A percentile compares a stretch with the other conserved stretches of the same genome.
Conservation (phyloP, 2,113 vertebrate genomes). For the Xyrauchen texanus region DNA sequence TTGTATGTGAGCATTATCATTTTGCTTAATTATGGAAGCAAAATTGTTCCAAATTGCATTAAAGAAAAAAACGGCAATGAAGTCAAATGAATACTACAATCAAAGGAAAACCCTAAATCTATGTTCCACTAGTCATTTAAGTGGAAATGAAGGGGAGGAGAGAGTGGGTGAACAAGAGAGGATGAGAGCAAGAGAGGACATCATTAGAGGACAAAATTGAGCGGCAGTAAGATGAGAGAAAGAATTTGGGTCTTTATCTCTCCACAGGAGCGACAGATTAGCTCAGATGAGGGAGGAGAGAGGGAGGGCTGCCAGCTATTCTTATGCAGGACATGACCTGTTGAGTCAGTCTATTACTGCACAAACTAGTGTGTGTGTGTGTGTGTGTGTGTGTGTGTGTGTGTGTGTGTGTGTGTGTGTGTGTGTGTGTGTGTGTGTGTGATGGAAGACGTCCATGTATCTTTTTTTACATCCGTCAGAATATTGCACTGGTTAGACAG, state of each 20-base stretch:
- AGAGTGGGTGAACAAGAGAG: conserved; percentile 8
- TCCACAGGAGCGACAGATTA: conserved; percentile 39
- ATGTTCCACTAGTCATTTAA: conserved; percentile 15
- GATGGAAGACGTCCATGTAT: conserved; percentile 13
- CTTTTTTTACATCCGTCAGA: conserved; percentile 16
- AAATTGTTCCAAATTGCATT: too few relatives aligned
- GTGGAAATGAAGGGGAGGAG: conserved; percentile 28
- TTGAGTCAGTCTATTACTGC: conserved; percentile 26
- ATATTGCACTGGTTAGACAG: not conserved
- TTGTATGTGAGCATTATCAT: too few relatives aligned
- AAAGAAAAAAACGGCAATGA: too few relatives aligned
- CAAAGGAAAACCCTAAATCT: not conserved
- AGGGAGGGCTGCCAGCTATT: conserved; percentile 19
- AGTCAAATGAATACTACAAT: too few relatives aligned
- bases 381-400: conserved; percentile 35
- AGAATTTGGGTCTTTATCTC: conserved; percentile 44
- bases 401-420: conserved; percentile 31
- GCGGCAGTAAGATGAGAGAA: conserved; percentile 18
- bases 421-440: conserved; percentile 35
- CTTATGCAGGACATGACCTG: conserved; percentile 37
- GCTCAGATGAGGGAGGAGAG: conserved; percentile 4
- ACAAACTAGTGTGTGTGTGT: conserved; percentile 11
- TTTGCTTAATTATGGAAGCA: too few relatives aligned
- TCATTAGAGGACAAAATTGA: conserved; percentile 42
- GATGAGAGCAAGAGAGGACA: conserved; percentile 24